A percentile compares a stretch with the other conserved stretches of the same genome.
phyloP scores from a whole-genome alignment of 1,140 invertebrate species.

The Macrostomum lignano region DNA sequence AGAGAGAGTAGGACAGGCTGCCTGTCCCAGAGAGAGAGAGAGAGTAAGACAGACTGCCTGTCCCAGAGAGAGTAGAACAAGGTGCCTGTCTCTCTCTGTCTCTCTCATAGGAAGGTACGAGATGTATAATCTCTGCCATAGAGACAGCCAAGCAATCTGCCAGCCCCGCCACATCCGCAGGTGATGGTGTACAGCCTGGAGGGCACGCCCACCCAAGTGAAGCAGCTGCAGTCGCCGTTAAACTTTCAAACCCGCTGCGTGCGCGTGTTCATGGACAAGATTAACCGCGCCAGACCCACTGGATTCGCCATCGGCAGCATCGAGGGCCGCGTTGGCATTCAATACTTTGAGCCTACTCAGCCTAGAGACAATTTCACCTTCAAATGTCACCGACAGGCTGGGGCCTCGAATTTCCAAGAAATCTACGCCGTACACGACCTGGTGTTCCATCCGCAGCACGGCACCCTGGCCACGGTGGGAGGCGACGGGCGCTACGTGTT shows the following conservation, averaged over 20 bases:
- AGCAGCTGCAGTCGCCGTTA: slow-evolving; percentile 70
- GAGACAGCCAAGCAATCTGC: too few species aligned
- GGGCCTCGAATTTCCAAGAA: slow-evolving; percentile 43
- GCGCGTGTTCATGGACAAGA: slow-evolving; percentile 56
- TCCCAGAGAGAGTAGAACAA: too few species aligned
- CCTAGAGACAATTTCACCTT: slow-evolving; percentile 98
- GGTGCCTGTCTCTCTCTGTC: too few species aligned
- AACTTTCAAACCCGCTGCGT: too few species aligned
- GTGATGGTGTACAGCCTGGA: slow-evolving; percentile 80
- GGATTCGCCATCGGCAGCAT: slow-evolving; percentile 58
- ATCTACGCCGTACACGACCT: slow-evolving; percentile 79
- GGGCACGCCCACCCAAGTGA: slow-evolving; percentile 64
- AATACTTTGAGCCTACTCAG: slow-evolving; percentile 64
- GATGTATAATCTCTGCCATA: too few species aligned
- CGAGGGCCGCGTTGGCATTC: slow-evolving; percentile 56
- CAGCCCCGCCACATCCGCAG: too few species aligned
- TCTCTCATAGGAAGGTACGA: too few species aligned
- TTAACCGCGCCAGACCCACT: slow-evolving; percentile 35
- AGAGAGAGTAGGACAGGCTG: too few species aligned
- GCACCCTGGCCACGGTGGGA: slow-evolving; percentile 80
- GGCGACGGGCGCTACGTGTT: slow-evolving; percentile 88
- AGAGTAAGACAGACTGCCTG: too few species aligned
- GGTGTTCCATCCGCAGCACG: slow-evolving; percentile 80
- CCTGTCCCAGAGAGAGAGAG: too few species aligned
- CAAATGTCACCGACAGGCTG: slow-evolving; percentile 85